Conservation (phyloP, 2,113 vertebrate genomes). For the Channa maculata region DNA sequence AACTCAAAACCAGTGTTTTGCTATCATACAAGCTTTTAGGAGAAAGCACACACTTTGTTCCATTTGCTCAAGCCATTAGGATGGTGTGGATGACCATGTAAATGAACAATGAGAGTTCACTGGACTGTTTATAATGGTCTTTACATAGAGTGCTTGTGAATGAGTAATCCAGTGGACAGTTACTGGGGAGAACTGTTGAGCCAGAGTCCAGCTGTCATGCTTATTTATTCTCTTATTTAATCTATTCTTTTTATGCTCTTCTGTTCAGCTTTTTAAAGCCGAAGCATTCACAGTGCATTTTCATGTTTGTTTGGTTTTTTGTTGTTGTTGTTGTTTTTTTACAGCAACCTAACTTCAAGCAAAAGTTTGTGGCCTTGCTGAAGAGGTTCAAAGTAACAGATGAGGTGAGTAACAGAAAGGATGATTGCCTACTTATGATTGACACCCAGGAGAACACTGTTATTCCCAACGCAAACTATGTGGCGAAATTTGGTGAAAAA, state of each 20-base stretch:
- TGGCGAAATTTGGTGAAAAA: background rate
- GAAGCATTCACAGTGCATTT: too few relatives aligned
- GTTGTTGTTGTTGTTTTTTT: conserved; percentile 23
- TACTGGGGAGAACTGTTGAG: conserved; percentile 54
- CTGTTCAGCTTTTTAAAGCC: too few relatives aligned
- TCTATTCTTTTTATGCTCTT: too few relatives aligned
- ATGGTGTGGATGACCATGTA: conserved; percentile 62
- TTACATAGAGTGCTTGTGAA: conserved; percentile 63
- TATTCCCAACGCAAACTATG: conserved; percentile 18
- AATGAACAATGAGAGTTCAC: conserved; percentile 64
- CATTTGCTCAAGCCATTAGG: conserved; percentile 72
- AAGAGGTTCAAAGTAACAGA: conserved; percentile 88
- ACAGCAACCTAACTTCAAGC: conserved; percentile 88
- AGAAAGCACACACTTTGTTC: conserved; percentile 50
- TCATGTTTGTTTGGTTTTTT: background rate
- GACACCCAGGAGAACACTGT: conserved; percentile 8
- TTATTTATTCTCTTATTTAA: conserved; percentile 24
- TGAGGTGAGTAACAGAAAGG: conserved; percentile 77
- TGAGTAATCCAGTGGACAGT: conserved; percentile 69
- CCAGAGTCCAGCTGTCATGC: conserved; percentile 41
- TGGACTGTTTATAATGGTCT: conserved; percentile 67
- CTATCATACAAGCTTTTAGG: conserved; percentile 60
- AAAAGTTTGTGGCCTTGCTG: conserved; percentile 86
- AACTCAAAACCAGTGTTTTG: conserved; percentile 43
- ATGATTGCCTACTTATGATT: conserved; percentile 15